Conservation (phyloP, 2,888 invertebrate genomes). For the Pogonocherus hispidulus region DNA sequence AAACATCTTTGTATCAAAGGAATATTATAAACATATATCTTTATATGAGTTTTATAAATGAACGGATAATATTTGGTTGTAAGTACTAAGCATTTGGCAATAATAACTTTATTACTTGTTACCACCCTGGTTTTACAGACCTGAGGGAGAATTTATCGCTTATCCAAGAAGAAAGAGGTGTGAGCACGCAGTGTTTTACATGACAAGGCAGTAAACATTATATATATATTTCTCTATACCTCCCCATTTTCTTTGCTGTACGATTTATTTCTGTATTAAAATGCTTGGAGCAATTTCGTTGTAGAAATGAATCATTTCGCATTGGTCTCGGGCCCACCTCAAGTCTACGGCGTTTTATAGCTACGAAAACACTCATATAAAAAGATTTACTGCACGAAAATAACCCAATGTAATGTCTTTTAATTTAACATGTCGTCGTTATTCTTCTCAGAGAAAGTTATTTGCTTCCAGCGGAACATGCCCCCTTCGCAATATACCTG, state of each 20-base stretch:
- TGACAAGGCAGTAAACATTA: conserved; percentile 7
- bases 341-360: conserved; percentile 56
- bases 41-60: too few species aligned
- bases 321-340: conserved; percentile 38
- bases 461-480: conserved; percentile 36
- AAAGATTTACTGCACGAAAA: conserved; percentile 65
- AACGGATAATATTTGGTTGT: too few species aligned
- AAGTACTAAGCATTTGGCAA: background rate
- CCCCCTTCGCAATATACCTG: conserved; percentile 38
- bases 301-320: conserved; percentile 46
- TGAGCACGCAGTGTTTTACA: conserved; percentile 14
- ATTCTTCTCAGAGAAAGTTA: conserved; percentile 56
- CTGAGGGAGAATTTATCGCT: conserved; percentile 1
- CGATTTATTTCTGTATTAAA: conserved; percentile 33
- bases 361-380: conserved; percentile 65
- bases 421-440: conserved; percentile 65
- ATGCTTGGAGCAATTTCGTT: conserved; percentile 29
- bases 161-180: background rate
- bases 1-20: too few species aligned
- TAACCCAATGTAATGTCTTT: conserved; percentile 65
- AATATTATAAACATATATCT: too few species aligned
- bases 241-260: conserved; percentile 13
- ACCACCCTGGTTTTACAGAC: background rate
- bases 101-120: background rate
- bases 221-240: conserved; percentile 27